A percentile compares a stretch with the other conserved stretches of the same genome.
Conservation (phyloP, 2,797 vertebrate species). For the Acanthurus tractus region DNA sequence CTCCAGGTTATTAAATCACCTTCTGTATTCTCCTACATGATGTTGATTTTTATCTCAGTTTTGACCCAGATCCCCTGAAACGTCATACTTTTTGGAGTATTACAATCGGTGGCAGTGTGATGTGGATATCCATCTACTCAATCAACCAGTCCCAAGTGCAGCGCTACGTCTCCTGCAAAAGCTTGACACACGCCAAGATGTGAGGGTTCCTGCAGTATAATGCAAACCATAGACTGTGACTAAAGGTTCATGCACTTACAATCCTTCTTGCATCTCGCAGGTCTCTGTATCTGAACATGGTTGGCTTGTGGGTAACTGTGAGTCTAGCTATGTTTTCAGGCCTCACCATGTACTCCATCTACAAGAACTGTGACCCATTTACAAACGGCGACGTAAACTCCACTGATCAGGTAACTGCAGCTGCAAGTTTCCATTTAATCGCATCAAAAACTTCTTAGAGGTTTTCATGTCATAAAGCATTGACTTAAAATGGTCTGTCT, state of each 20-base stretch:
- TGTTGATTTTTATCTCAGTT: conserved; percentile 70
- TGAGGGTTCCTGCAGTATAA: conserved; percentile 67
- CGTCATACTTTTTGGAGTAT: conserved; percentile 89
- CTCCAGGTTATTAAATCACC: neutral
- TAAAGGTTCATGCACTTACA: conserved; percentile 23
- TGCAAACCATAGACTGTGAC: neutral
- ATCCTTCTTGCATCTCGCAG: conserved; percentile 61
- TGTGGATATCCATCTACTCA: conserved; percentile 87
- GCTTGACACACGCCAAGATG: conserved; percentile 86
- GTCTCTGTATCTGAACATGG: conserved; percentile 87
- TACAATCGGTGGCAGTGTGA: conserved; percentile 84
- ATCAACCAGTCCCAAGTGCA: conserved; percentile 91
- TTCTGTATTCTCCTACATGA: neutral
- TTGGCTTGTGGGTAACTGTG: conserved; percentile 86
- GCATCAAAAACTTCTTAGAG: neutral
- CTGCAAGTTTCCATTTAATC: neutral
- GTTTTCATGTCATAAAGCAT: neutral
- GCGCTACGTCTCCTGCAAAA: conserved; percentile 88
- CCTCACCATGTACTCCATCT: conserved; percentile 88
- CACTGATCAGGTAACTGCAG: conserved; percentile 81
- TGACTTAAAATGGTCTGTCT: neutral
- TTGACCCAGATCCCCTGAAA: conserved; percentile 86
- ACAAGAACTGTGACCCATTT: conserved; percentile 87
- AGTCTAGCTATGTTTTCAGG: conserved; percentile 85
- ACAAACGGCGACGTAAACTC: conserved; percentile 75